Evolutionary conservation across 1,140 invertebrate species (phyloP).

Genomic region (Phthorimaea operculella): DNA sequence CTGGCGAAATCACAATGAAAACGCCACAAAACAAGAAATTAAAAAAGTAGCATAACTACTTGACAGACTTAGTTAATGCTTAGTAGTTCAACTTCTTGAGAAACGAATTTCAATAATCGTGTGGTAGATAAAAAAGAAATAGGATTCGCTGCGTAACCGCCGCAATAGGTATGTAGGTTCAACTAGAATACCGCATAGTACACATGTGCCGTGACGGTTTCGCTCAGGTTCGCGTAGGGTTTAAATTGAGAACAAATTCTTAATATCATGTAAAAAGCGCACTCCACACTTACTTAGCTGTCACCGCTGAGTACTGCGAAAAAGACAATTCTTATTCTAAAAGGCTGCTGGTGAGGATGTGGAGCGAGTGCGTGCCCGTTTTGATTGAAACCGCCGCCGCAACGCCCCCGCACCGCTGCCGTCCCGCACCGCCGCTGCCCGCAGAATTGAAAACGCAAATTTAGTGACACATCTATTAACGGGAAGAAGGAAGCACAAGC

Average conservation of each 20-base stretch:
- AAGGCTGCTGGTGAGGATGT: constrained; percentile 61
- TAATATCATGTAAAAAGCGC: background rate
- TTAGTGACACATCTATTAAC: constrained; percentile 64
- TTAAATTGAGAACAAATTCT: background rate
- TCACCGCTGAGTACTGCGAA: constrained; percentile 46
- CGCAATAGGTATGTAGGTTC: too few species aligned
- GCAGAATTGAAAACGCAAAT: constrained; percentile 64
- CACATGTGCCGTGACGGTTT: too few species aligned
- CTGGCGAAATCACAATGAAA: too few species aligned
- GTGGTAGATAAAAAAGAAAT: too few species aligned
- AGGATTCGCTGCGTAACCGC: too few species aligned
- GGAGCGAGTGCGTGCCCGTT: constrained; percentile 61
- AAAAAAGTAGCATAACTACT: too few species aligned
- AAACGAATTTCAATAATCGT: too few species aligned
- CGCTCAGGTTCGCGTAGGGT: too few species aligned
- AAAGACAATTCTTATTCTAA: constrained; percentile 68
- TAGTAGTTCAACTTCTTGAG: too few species aligned
- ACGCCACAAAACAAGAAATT: too few species aligned
- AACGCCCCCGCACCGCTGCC: constrained; percentile 17
- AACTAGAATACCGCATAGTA: too few species aligned
- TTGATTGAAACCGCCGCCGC: constrained; percentile 61
- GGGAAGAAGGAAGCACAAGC: constrained; percentile 42
- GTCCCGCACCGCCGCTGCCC: constrained; percentile 41
- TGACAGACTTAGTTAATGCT: too few species aligned
- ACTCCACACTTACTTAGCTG: constrained; percentile 34